Conservation (phyloP, 2,797 vertebrate genomes). For the Gadopsis marmoratus region DNA sequence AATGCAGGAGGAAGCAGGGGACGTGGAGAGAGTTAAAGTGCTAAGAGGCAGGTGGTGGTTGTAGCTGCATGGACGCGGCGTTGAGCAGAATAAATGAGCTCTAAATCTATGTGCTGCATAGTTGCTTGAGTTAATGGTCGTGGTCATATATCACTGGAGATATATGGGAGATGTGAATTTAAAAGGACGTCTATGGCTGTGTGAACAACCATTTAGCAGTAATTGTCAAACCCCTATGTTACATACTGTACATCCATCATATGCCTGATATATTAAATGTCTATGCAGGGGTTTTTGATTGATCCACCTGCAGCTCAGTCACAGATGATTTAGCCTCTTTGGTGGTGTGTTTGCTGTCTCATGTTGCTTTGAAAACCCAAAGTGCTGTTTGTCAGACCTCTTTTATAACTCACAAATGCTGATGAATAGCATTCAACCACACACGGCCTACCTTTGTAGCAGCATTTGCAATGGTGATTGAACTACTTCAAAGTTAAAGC, state of each 20-base stretch:
- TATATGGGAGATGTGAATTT: neutral
- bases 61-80: conserved; percentile 17
- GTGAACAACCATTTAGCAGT: neutral
- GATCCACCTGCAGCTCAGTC: conserved; percentile 50
- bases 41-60: conserved; percentile 5
- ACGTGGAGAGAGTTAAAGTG: neutral
- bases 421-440: conserved; percentile 44
- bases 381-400: conserved; percentile 42
- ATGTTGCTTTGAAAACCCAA: conserved; percentile 61
- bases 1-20: conserved; percentile 28
- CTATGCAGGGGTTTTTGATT: conserved; percentile 28
- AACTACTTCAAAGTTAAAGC: conserved; percentile 56
- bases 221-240: neutral
- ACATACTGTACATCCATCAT: neutral
- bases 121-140: neutral
- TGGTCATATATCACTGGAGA: conserved; percentile 14
- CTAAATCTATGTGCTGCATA: neutral
- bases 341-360: conserved; percentile 39
- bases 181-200: neutral
- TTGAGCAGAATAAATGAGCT: conserved; percentile 28
- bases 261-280: conserved; percentile 13
- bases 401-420: conserved; percentile 41
- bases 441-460: conserved; percentile 28
- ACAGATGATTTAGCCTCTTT: conserved; percentile 28
- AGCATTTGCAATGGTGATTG: conserved; percentile 50